Base-by-base conservation (phyloP, 2,797 vertebrate genomes). In the Eidolon dupreanum region DNA sequence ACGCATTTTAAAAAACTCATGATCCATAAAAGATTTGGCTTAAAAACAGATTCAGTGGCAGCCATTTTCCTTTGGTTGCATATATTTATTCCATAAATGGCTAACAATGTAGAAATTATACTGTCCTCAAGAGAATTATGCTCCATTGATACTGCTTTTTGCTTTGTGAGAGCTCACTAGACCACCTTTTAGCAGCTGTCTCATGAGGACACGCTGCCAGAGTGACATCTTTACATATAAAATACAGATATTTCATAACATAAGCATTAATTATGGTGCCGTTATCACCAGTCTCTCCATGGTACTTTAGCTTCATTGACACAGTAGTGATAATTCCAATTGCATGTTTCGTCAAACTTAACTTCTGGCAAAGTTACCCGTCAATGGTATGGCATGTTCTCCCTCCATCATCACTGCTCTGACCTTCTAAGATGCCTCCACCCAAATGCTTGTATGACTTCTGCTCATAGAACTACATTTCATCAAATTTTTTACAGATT, bases 351-450 rank as follows among this genome's bases (percentile, higher is more conserved):
- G 63, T 59, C 78, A 55, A 8, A 71, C 0, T 51, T 1, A 41
- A 74, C 61, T 63, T 43, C 38, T 66, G 65, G 17, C 5, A 26
- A 63, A 70, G 19, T 66, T 17, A 11, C 17, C 4, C 4, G 26
- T 22, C 8, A 53, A 20, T 5, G 46, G 5, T 6, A 15, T 2
- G 59, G 10, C 17, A 61, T 3, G 3, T 0, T 22, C 4, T n/a
- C 1, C 31, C 5, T 31, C 19, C 2, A 31, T 12, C 5, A 51
- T 31, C 13, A 33, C 13, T 46, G 15, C 24, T 49, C 31, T 31
- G 57, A 82, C 2, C 11, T 87, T 81, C 63, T 66, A 43, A 68
- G 38, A 12, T 46, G 63, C 16, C 3, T 59, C 38, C 6, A 36
- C 7, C 19, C 33, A 22, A 75, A 46, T 13, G 9, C 28, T 8